Base-by-base conservation (phyloP, 2,888 invertebrate genomes). In the Dermolepida albohirtum region DNA sequence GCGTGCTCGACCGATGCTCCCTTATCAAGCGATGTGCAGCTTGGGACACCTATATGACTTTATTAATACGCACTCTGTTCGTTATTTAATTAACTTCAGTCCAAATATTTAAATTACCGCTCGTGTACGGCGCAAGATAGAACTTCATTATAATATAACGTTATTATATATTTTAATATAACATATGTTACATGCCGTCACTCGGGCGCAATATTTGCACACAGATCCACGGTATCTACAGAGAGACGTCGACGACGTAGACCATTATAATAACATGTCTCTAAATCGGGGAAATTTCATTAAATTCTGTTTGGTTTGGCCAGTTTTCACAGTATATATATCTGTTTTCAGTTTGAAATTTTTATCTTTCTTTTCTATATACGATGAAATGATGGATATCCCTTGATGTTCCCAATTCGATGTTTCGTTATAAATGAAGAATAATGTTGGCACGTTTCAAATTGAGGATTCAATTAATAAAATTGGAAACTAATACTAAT, bases 11-110 rank as follows among this genome's bases (percentile, higher is more conserved):
- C 77, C 76, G 77, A 76, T 80, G 79, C 78, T 78, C 76, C 75
- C 78, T 81, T 81, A 81, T 81, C 81, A 79, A 78, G 69, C 76
- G 78, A 78, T 79, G 78, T 78, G 79, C 80, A 80, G 80, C 76
- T 73, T 70, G 75, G 74, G 74, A 77, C 74, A 77, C 78, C 78
- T 78, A 78, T 76, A 78, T 78, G 75, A 78, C 79, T 80, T 78
- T 79, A 81, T 80, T 78, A 79, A 79, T 78, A 76, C 74, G 57
- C 43, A 44, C 43, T 43, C 44, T 27, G 57, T 44, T 57, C 57
- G 57, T 57, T 78, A 78, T 78, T 80, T 80, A 79, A 80, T 80
- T 80, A 80, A 80, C 78, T 78, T 76, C 72, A 73, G 74, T 70
- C 64, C 75, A 75, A 74, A 78, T 79, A 78, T 78, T 78, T 77